Conservation (phyloP, 2,888 invertebrate genomes). For the Callyntrura sp. region DNA sequence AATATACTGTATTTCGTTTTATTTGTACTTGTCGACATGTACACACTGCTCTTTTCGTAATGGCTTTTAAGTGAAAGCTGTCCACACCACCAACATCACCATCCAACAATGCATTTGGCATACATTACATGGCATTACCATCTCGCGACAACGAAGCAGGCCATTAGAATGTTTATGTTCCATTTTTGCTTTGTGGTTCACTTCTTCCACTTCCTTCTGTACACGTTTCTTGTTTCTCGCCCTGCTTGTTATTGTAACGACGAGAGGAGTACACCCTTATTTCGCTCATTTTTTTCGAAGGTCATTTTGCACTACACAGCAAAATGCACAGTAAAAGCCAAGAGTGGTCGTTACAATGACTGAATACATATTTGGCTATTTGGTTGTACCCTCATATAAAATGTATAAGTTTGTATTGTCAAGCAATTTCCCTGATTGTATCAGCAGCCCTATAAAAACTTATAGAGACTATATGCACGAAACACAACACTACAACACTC, state of each 20-base stretch:
- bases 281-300: not conserved
- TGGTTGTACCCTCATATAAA: not conserved
- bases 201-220: not conserved
- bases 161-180: not conserved
- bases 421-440: conserved; percentile 24
- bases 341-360: not conserved
- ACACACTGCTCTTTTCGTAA: not conserved
- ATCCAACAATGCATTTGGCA: conserved; percentile 1
- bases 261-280: not conserved
- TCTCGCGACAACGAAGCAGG: not conserved
- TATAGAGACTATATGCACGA: not conserved
- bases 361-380: not conserved
- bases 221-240: not conserved
- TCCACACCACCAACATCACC: conserved; percentile 1
- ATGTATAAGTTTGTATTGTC: not conserved
- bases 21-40: conserved; percentile 2
- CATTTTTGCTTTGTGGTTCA: not conserved
- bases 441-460: conserved; percentile 35
- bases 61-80: conserved; percentile 46
- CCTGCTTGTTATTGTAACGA: not conserved
- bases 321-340: not conserved
- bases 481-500: not conserved
- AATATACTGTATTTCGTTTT: not conserved
- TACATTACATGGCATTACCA: not conserved
- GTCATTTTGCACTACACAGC: not conserved